Base-by-base conservation (phyloP, 2,797 vertebrate species). In the Echeneis naucrates region DNA sequence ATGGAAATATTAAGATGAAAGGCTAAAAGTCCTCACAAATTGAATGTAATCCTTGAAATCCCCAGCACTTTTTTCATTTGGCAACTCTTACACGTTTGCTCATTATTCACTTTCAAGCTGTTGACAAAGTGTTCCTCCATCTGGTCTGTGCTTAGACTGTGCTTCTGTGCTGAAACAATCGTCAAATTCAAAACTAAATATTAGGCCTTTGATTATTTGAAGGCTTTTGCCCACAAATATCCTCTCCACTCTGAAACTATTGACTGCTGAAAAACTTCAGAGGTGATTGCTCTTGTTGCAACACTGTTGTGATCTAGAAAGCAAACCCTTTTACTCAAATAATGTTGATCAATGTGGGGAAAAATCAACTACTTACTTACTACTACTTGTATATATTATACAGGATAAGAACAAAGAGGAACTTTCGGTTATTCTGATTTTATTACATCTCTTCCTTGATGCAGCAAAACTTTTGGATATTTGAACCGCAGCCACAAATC, bases 61-160 rank as follows among this genome's bases (percentile, higher is more conserved):
- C 57, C 44, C 32, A n/a, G 48, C n/a, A 24, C 26, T 61, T n/a
- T 37, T 75, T 75, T 79, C 11, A 68, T 73, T 72, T 73, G 54
- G 48, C 30, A 9, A 51, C 10, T 47, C 23, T 77, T 1, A 14
- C 47, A 21, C 51, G 38, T 72, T 19, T 27, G 10, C 59, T 53
- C 27, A 57, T 62, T 4, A 13, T 60, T 77, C 32, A 19, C 23
- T 57, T 67, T 65, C 26, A 54, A 55, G 50, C 53, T 40, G 37
- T 33, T 57, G 50, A 53, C 14, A 66, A 24, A 38, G 52, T n/a
- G 1, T 50, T 57, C 21, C n/a, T 3, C 37, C 0, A 21, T 65
- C 23, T 50, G 4, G 16, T 54, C 14, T 47, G 26, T 70, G 71
- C 79, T 80, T 67, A 38, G 21, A 30, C 51, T 40, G 24, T 26